phyloP scores from a whole-genome alignment of 1,140 invertebrate species.

The Samia ricini region DNA sequence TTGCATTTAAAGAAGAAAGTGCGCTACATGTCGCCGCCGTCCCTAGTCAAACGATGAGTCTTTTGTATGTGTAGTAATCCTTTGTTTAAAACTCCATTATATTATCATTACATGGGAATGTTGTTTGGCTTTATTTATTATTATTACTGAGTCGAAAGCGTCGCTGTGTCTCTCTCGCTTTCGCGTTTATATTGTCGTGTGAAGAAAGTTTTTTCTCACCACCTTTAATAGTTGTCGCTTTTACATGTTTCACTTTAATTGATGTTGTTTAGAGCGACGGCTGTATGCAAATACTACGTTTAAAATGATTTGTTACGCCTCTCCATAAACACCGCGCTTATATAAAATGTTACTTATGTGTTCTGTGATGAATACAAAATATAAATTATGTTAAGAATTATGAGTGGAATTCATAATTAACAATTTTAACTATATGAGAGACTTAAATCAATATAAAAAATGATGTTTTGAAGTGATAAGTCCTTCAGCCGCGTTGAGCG shows the following conservation, averaged over 20 bases:
- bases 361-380: no score
- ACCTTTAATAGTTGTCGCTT: constrained; percentile 9
- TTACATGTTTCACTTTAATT: constrained; percentile 6
- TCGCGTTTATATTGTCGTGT: constrained; percentile 3
- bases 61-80: no score
- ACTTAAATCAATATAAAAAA: no score
- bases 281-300: background rate
- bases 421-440: no score
- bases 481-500: no score
- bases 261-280: background rate
- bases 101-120: background rate
- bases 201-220: constrained; percentile 9
- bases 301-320: background rate
- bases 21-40: background rate
- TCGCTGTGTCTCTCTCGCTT: background rate
- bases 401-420: no score
- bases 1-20: background rate
- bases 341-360: no score
- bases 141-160: constrained; percentile 3
- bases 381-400: no score
- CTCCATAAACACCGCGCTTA: no score
- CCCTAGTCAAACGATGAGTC: background rate
- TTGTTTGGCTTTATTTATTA: constrained; percentile 4
- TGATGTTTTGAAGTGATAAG: no score
- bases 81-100: constrained; percentile 1